Base-by-base conservation (phyloP, 2,888 invertebrate species). In the Plebejus anna region DNA sequence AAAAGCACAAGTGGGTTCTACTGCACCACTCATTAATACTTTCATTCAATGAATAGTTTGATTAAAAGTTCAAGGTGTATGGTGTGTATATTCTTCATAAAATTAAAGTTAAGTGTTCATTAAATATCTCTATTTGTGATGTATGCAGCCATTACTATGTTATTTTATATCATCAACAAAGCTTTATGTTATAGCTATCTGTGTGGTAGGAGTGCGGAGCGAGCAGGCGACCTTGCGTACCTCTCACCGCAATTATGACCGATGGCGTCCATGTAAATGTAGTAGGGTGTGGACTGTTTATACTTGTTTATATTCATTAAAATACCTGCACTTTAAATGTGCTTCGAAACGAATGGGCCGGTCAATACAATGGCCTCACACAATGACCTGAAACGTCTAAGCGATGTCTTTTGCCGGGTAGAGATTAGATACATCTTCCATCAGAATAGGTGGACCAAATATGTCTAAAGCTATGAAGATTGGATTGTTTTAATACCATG, bases 191-290 rank as follows among this genome's bases (percentile, higher is more conserved):
- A 61, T 28, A 61, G 61, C 61, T 61, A 61, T 11, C 28, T 9
- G 61, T 61, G 61, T 28, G 61, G 7, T 61, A 9, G 6, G 3
- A 61, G 22, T 22, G 22, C 28, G 61, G 28, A 4, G 28, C 61
- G 59, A 61, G 61, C 28, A 22, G 61, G 61, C 28, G 61, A 61
- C 61, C 61, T 61, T 61, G 61, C 9, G 61, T 9, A 22, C 61
- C 61, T 61, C 61, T 61, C 61, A 61, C 61, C 11, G 28, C 61
- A 61, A 61, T 61, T 61, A 61, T 61, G 61, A 61, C 61, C 61
- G 61, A 61, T 61, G 61, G 61, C 28, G 28, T 61, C 22, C 61
- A 61, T 61, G 61, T 61, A 61, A 61, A 61, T 61, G 61, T 61
- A 28, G 61, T 4, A 61, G 61, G 61, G 61, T 61, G 61, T 61